phyloP scores from a whole-genome alignment of 1,140 invertebrate species.

The Apis laboriosa region DNA sequence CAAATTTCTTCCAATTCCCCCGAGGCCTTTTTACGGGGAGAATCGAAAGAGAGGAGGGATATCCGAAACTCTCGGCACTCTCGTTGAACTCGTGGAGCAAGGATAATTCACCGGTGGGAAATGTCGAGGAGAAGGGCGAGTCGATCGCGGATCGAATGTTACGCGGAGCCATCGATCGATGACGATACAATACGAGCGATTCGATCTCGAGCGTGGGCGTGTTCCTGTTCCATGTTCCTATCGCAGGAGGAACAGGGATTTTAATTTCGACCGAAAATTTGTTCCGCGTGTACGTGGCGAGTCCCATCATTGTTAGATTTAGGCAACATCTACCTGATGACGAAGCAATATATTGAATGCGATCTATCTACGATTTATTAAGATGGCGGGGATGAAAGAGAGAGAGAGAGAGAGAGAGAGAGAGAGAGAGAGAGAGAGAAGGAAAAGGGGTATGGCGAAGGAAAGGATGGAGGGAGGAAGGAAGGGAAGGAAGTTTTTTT shows the following conservation, averaged over 20 bases:
- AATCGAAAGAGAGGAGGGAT: background rate
- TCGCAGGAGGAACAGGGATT: background rate
- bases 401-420: background rate
- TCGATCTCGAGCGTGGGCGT: background rate
- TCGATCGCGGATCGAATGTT: conserved; percentile 17
- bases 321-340: conserved; percentile 75
- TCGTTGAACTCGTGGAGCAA: no score
- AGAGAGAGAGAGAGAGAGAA: background rate
- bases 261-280: background rate
- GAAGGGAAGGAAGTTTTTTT: background rate
- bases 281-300: conserved; percentile 11
- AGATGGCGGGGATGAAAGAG: background rate
- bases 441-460: no score
- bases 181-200: conserved; percentile 1
- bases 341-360: conserved; percentile 72
- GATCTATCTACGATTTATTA: conserved; percentile 66
- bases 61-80: no score
- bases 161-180: conserved; percentile 12
- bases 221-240: background rate
- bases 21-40: background rate
- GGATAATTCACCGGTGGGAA: background rate
- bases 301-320: conserved; percentile 67
- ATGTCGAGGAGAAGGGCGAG: background rate
- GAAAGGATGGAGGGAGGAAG: no score
- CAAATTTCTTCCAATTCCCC: background rate